Evolutionary conservation across 2,888 invertebrate species (phyloP), one percentile per base, ranked within the genome.

Genomic region (Drosophila pegasa): DNA sequence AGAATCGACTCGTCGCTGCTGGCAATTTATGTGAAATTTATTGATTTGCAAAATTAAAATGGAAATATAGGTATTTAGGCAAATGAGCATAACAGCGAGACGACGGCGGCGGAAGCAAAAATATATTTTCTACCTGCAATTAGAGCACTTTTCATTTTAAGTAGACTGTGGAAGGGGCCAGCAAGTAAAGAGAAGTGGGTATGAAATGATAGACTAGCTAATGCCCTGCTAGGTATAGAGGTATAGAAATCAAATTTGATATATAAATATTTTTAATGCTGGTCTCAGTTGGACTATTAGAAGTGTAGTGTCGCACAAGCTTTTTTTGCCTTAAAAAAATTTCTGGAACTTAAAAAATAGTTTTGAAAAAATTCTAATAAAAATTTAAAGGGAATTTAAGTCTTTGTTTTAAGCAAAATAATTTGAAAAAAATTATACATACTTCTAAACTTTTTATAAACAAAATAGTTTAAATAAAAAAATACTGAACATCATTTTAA

Each of bases 21-120:
- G 37, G 75, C 61, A 70, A 70, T 82, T 83, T 75, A 86, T 80
- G 71, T 83, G 67, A 81, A 81, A 87, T 77, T 84, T 79, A 87
- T 87, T 65, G 82, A 86, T 83, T 86, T 54, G 72, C 72, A 55
- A 78, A 84, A 74, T 70, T 59, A 63, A 58, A 81, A 84, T 68
- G 71, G 78, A 66, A 73, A 80, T 59, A 60, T 63, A 20, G 54
- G 20, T 41, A 60, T 31, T 62, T 48, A 41, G 54, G 43, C 45
- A 37, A 59, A 41, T 50, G 25, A 22, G 29, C 29, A 33, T 27
- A 20, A 14, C 10, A 14, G 20, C 18, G n/a, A n/a, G n/a, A n/a
- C n/a, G n/a, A n/a, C n/a, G 1, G 3, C 10, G 31, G 31, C 29
- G 2, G 16, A 10, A 14, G 45, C 33, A 51, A 58, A 18, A 48